Base-by-base conservation (phyloP, 2,888 invertebrate genomes). In the Allacma fusca region DNA sequence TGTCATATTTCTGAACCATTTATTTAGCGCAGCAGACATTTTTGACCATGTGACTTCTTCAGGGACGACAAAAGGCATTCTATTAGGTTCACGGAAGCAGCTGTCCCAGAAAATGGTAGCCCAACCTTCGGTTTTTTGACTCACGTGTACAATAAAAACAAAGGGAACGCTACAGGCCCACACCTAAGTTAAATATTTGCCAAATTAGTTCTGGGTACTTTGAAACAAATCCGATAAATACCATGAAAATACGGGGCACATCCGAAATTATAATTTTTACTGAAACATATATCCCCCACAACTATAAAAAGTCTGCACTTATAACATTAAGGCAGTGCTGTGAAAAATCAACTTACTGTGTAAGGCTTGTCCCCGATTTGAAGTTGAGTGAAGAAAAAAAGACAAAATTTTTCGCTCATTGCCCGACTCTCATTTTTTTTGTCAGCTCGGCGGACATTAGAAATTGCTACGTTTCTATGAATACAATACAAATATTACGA, bases 361-460 rank as follows among this genome's bases (percentile, higher is more conserved):
- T 72, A 29, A n/a, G 5, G 1, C 21, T 72, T 29, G 7, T 59
- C 59, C 24, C 29, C 59, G 1, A 72, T 57, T 13, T 57, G 23
- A n/a, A 72, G 21, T 19, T 59, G 24, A 16, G 59, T 50, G 21
- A 26, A 23, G 34, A 59, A 72, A 13, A 72, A 16, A 7, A 72
- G 29, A 23, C 72, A 59, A 21, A 72, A 72, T 59, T 72, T 72
- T 62, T 72, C 71, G 4, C 50, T 71, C 71, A 71, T 71, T 12
- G 71, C 71, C 50, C 71, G 13, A 28, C 50, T 71, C 9, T 24
- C 71, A 28, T 26, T 44, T 28, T 71, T 71, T 9, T 72, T 57
- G 5, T 72, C 59, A 34, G 21, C 59, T 21, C 59, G 19, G 1
- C 59, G 57, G 23, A 72, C 62, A 23, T 50, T 57, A 13, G 59